These are phyloP conservation scores for Aotus griseimembra DNA, from an alignment of 2,797 vertebrate species.

Conservation along the genomic window DNA sequence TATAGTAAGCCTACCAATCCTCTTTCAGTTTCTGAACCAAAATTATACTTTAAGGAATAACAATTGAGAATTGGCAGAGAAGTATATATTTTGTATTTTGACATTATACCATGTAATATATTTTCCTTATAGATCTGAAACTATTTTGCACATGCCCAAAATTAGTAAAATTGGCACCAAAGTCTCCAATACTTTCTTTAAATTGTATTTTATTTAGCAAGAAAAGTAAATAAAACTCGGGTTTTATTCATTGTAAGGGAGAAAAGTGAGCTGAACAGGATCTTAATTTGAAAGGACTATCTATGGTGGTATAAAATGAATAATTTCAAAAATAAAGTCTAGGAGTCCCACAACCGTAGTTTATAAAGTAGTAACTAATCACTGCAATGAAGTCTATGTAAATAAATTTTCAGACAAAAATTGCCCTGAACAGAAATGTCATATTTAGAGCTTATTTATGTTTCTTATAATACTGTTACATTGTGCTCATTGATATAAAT, in stretches of 20 bases:
- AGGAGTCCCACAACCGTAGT: not conserved
- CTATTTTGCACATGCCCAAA: not conserved
- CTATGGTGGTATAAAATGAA: not conserved
- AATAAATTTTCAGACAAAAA: not conserved
- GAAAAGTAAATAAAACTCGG: not conserved
- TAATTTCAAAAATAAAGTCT: not conserved
- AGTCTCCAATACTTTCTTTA: not conserved
- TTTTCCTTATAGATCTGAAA: not conserved
- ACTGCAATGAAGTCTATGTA: not conserved
- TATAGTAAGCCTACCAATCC: not conserved
- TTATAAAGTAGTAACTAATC: not conserved
- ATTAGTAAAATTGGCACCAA: not conserved
- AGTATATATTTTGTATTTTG: not conserved
- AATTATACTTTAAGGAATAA: not conserved
- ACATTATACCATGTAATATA: not conserved
- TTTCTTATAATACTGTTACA: not conserved
- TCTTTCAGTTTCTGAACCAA: slow-evolving; percentile 17
- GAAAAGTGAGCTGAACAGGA: not conserved
- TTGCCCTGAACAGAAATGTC: not conserved
- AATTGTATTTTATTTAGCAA: not conserved
- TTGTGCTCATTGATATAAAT: not conserved
- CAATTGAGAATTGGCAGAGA: not conserved
- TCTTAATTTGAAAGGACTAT: not conserved
- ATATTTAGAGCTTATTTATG: not conserved
- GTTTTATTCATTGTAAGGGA: not conserved